These are phyloP conservation scores for Hystrix cristata DNA, from an alignment of 2,113 vertebrate species.

Conservation along the genomic window DNA sequence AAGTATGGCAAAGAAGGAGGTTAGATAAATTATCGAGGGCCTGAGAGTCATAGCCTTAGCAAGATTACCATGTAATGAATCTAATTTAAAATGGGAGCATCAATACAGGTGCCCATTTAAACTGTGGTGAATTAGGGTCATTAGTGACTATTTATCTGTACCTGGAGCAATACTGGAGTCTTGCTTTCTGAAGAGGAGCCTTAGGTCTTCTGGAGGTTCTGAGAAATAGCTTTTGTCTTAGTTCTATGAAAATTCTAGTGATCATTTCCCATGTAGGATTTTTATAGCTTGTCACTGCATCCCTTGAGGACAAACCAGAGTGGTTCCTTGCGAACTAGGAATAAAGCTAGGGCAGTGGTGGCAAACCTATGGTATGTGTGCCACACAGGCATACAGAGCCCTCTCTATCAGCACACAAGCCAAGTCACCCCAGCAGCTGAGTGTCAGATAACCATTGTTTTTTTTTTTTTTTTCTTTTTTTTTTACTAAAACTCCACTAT, in stretches of 20 bases:
- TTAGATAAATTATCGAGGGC: neutral
- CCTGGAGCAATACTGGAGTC: neutral
- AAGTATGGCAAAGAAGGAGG: neutral
- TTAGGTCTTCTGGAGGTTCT: no score
- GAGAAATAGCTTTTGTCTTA: no score
- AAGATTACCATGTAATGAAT: neutral
- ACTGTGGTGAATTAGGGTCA: neutral
- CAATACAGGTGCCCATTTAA: neutral
- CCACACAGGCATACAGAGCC: no score
- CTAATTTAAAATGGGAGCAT: neutral
- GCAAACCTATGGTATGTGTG: neutral
- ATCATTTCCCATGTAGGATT: no score
- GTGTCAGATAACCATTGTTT: neutral
- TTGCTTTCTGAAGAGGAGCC: no score
- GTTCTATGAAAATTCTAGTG: no score
- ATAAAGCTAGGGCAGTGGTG: no score
- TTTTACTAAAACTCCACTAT: neutral
- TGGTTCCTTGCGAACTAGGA: no score
- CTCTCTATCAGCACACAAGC: neutral
- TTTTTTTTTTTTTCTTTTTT: neutral
- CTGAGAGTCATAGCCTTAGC: neutral
- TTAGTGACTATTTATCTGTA: neutral
- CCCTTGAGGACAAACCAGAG: no score
- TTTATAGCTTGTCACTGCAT: no score
- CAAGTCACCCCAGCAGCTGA: neutral